Conservation (phyloP, 2,797 vertebrate genomes). For the Diceros bicornis region DNA sequence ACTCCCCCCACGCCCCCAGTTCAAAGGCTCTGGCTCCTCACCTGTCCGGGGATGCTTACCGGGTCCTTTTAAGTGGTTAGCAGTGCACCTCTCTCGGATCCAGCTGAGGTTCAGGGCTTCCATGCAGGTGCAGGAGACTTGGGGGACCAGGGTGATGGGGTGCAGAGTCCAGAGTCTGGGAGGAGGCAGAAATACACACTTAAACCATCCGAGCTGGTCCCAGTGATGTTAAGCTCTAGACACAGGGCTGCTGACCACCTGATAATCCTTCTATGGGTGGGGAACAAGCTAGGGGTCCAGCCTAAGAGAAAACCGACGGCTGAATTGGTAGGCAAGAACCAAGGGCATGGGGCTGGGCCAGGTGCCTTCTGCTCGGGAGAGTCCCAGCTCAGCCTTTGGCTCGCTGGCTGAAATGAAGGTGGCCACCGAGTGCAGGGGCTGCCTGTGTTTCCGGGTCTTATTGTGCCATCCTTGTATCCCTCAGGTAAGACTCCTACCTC, state of each 20-base stretch:
- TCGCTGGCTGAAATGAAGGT: background rate
- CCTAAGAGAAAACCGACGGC: background rate
- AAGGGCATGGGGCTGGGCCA: accelerated
- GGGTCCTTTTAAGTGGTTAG: constrained; percentile 77
- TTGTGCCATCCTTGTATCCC: background rate
- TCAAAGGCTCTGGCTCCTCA: constrained; percentile 75
- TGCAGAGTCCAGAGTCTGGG: background rate
- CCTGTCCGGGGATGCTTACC: constrained; percentile 56
- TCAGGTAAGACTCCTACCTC: background rate
- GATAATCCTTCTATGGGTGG: background rate
- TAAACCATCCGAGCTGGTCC: background rate
- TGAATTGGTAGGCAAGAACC: background rate
- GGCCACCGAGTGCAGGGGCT: background rate
- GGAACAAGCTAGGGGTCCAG: background rate
- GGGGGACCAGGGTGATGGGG: background rate
- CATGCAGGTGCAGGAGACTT: background rate
- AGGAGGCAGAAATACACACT: constrained; percentile 6
- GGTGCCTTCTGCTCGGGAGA: background rate
- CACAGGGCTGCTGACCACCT: no score
- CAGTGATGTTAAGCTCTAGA: background rate
- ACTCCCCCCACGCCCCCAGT: background rate
- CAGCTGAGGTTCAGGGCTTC: background rate
- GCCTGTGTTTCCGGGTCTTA: background rate
- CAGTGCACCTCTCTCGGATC: background rate
- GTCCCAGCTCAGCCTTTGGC: background rate